Base-by-base conservation (phyloP, 1,140 invertebrate species). In the Pachypeltis micranthus region DNA sequence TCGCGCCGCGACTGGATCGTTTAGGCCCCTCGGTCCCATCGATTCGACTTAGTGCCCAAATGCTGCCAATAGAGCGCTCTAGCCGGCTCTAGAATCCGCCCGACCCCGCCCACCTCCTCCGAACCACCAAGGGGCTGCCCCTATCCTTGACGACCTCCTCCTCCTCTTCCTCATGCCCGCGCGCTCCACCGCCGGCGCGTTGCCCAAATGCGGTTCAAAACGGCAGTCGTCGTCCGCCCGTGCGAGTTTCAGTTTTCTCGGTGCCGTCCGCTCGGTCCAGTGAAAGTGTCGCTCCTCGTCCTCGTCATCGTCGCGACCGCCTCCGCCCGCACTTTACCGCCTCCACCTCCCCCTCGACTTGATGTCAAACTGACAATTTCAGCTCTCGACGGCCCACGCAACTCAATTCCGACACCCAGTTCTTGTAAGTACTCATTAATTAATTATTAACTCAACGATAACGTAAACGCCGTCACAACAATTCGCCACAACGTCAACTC, bases 11-110 rank as follows among this genome's bases (percentile, higher is more conserved):
- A n/a, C n/a, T n/a, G n/a, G n/a, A n/a, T n/a, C n/a, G n/a, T n/a
- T n/a, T n/a, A n/a, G n/a, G n/a, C n/a, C n/a, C n/a, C n/a, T n/a
- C n/a, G n/a, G n/a, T n/a, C n/a, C n/a, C n/a, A n/a, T n/a, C n/a
- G n/a, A n/a, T n/a, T n/a, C n/a, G n/a, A n/a, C n/a, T n/a, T n/a
- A n/a, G n/a, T n/a, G n/a, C n/a, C n/a, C n/a, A n/a, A n/a, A n/a
- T n/a, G n/a, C n/a, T n/a, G n/a, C n/a, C 47, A 21, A 51, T 51
- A 51, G 47, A 51, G 47, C 47, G 47, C 47, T 51, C 47, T 51
- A 51, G 47, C 19, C 3, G 10, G 12, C 7, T 10, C 7, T 51
- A 51, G 10, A 10, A 51, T 10, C 12, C 4, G 23, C 47, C 47
- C 47, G 12, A 21, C 47, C 47, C 47, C 47, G 12, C 47, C 21